Conservation (phyloP, 2,888 invertebrate species). For the Busseola fusca region DNA sequence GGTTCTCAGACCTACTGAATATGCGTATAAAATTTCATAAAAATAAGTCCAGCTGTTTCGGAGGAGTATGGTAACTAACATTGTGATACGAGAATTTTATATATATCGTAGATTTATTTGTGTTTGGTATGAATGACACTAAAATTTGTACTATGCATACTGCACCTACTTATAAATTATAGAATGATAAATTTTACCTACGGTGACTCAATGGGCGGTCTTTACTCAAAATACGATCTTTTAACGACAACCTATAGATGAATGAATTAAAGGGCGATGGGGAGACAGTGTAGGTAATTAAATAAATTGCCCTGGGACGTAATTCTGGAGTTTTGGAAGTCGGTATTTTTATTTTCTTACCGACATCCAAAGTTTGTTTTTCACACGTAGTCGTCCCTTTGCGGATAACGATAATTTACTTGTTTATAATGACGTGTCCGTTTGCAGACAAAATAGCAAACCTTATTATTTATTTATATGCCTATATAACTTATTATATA, state of each 20-base stretch:
- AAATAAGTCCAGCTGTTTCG: too few species aligned
- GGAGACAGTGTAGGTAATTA: too few species aligned
- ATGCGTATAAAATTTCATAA: too few species aligned
- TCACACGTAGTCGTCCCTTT: background rate
- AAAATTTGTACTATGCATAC: background rate
- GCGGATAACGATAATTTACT: conserved; percentile 14
- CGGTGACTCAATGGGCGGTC: too few species aligned
- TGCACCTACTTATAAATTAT: background rate
- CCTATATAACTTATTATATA: too few species aligned
- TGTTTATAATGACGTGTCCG: conserved; percentile 11
- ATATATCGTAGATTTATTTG: too few species aligned
- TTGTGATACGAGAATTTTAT: too few species aligned
- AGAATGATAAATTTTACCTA: background rate
- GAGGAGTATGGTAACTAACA: too few species aligned
- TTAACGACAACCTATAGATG: too few species aligned
- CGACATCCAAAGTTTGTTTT: background rate
- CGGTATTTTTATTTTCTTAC: background rate
- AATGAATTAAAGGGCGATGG: too few species aligned
- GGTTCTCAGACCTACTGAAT: too few species aligned
- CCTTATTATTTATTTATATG: conserved; percentile 31
- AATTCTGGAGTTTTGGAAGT: background rate
- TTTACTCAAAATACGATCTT: too few species aligned
- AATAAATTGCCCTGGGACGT: background rate
- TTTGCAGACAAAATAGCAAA: background rate
- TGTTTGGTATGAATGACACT: background rate